These are phyloP conservation scores for Trematomus bernacchii DNA, from an alignment of 2,797 vertebrate species.

Conservation along the genomic window DNA sequence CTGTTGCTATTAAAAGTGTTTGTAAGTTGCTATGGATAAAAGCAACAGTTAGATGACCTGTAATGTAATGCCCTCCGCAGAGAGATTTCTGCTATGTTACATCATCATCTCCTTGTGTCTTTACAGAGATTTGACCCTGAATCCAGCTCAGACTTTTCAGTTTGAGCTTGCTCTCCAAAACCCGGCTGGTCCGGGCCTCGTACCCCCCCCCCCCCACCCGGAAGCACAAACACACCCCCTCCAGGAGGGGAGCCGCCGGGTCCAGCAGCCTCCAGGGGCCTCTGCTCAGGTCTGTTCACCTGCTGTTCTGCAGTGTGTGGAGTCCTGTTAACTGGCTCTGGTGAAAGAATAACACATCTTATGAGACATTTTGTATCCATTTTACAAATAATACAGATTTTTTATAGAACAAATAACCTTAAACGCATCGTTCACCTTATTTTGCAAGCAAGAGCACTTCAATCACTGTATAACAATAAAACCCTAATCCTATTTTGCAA, in stretches of 20 bases:
- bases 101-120: not conserved
- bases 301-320: not conserved
- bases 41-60: too few species aligned
- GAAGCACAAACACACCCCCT: not conserved
- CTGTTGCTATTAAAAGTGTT: too few species aligned
- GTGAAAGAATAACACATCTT: not conserved
- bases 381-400: not conserved
- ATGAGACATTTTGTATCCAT: not conserved
- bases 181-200: not conserved
- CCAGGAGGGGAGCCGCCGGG: not conserved
- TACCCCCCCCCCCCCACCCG: not conserved
- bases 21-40: too few species aligned
- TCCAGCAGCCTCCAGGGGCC: slow-evolving; percentile 7
- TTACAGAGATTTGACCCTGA: slow-evolving; percentile 21
- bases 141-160: slow-evolving; percentile 36
- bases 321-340: not conserved
- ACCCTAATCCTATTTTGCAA: not conserved
- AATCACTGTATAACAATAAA: not conserved
- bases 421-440: not conserved
- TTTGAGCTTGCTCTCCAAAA: slow-evolving; percentile 26
- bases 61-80: not conserved
- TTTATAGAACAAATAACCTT: not conserved
- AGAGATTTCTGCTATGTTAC: not conserved
- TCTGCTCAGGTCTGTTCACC: slow-evolving; percentile 49
- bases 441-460: not conserved